phyloP scores from a whole-genome alignment of 1,140 invertebrate genomes.

The Melanaphis sacchari region DNA sequence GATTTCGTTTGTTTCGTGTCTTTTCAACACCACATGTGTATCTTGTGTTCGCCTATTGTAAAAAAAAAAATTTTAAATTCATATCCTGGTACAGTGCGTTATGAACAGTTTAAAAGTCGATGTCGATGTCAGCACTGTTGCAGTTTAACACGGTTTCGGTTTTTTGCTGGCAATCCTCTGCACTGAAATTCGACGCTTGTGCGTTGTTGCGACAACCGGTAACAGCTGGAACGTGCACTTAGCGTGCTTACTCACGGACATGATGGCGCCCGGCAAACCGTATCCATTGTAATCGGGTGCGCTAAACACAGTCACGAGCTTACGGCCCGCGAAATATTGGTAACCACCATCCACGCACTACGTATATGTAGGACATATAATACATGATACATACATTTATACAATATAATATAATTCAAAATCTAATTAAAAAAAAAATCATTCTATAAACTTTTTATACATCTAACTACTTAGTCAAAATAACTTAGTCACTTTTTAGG shows the following conservation, averaged over 20 bases:
- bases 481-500: too few species aligned
- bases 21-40: background rate
- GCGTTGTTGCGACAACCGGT: background rate
- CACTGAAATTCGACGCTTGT: background rate
- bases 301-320: slow-evolving; percentile 91
- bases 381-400: background rate
- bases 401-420: background rate
- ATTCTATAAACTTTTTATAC: background rate
- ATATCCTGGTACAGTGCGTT: background rate
- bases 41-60: too few species aligned
- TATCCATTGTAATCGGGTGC: slow-evolving; percentile 80
- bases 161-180: background rate
- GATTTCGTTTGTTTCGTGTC: background rate
- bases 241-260: slow-evolving; percentile 78
- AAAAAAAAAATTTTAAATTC: background rate
- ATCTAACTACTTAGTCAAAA: too few species aligned
- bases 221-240: slow-evolving; percentile 72
- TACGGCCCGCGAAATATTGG: slow-evolving; percentile 89
- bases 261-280: slow-evolving; percentile 84
- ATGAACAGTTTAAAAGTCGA: background rate
- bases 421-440: background rate
- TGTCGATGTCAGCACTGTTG: too few species aligned
- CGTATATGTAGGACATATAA: slow-evolving; percentile 62
- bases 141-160: background rate
- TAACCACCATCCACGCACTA: slow-evolving; percentile 89